Evolutionary conservation across 2,113 vertebrate species (phyloP).

Genomic region (Macquaria ambigua): DNA sequence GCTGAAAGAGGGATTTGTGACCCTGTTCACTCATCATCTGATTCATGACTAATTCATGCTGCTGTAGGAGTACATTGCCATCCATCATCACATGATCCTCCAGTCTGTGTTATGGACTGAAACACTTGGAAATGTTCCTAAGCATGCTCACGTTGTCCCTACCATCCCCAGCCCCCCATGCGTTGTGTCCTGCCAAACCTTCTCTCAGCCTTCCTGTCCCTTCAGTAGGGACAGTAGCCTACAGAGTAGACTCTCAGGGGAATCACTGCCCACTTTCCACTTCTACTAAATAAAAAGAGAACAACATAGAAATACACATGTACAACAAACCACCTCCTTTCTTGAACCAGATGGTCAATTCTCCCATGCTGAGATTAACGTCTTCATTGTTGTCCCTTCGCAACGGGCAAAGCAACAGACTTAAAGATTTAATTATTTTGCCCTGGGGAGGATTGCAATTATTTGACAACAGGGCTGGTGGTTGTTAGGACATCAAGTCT

Average conservation of each 20-base stretch:
- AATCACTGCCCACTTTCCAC: neutral
- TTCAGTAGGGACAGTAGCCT: neutral
- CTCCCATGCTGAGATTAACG: slow-evolving; percentile 15
- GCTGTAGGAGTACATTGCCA: slow-evolving; percentile 67
- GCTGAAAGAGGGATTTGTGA: slow-evolving; percentile 66
- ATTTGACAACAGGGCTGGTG: neutral
- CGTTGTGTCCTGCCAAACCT: slow-evolving; percentile 26
- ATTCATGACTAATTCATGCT: slow-evolving; percentile 77
- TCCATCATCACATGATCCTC: slow-evolving; percentile 51
- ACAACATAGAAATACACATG: neutral
- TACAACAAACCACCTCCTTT: neutral
- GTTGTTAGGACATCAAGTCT: neutral
- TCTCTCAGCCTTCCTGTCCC: neutral
- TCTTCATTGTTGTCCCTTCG: slow-evolving; percentile 20
- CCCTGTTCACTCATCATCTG: slow-evolving; percentile 44
- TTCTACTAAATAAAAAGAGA: neutral
- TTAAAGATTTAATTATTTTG: neutral
- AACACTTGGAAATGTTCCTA: slow-evolving; percentile 39
- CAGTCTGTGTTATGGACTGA: slow-evolving; percentile 9
- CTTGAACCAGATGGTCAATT: slow-evolving; percentile 11
- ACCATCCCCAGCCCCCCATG: neutral
- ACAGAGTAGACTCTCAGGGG: neutral
- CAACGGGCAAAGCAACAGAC: slow-evolving; percentile 9
- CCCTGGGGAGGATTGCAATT: neutral
- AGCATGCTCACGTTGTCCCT: slow-evolving; percentile 13